These are phyloP conservation scores for Phrixothrix hirtus DNA, from an alignment of 2,888 invertebrate species.

Conservation along the genomic window DNA sequence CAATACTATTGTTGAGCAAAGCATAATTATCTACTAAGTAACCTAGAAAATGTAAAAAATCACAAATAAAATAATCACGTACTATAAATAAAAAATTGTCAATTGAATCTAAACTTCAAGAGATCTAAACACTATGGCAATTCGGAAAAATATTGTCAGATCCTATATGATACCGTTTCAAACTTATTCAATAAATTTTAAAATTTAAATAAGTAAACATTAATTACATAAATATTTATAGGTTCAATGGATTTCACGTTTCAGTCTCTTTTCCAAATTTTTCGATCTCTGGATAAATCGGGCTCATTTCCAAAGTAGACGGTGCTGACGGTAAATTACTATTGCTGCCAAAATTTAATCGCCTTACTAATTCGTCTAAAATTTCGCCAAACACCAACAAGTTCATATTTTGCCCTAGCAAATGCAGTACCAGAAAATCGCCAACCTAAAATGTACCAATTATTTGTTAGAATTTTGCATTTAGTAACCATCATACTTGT, in stretches of 20 bases:
- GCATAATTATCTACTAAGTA: conserved; percentile 12
- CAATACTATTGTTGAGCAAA: conserved; percentile 27
- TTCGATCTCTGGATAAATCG: conserved; percentile 80
- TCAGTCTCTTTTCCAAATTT: conserved; percentile 82
- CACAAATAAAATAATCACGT: conserved; percentile 13
- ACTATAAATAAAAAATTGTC: no score
- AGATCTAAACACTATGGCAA: conserved; percentile 30
- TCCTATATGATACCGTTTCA: no score
- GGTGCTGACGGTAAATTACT: conserved; percentile 78
- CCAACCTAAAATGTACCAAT: conserved; percentile 67
- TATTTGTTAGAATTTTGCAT: no score
- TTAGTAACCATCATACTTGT: conserved; percentile 75
- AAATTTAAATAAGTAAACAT: no score
- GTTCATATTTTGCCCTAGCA: conserved; percentile 86
- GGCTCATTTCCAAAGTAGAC: conserved; percentile 84
- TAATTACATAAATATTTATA: no score
- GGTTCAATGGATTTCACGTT: no score
- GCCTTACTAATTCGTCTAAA: conserved; percentile 74
- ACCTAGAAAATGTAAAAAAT: conserved; percentile 22
- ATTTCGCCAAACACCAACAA: conserved; percentile 79
- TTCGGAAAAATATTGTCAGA: no score
- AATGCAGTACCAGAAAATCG: conserved; percentile 81
- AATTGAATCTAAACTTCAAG: conserved; percentile 5
- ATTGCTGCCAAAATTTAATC: conserved; percentile 71
- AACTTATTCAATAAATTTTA: no score